Evolutionary conservation across 2,797 vertebrate species (phyloP).

Genomic region (Molossus alvarezi): DNA sequence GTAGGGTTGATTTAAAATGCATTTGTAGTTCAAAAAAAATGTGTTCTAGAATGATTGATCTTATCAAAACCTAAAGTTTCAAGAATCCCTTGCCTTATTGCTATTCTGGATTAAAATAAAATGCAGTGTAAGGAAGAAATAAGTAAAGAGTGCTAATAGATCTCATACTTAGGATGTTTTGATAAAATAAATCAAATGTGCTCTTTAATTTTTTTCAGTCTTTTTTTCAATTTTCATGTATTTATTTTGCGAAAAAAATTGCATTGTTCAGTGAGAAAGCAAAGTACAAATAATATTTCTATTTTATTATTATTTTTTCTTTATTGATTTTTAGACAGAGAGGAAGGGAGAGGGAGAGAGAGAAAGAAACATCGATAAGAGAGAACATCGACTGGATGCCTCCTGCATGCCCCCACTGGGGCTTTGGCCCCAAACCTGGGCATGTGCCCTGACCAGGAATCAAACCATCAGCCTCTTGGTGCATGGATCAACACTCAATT

Average conservation of each 20-base stretch:
- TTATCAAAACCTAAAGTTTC: not conserved
- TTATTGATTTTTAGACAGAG: too few relatives aligned
- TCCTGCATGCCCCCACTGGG: too few relatives aligned
- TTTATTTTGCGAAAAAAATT: conserved; percentile 36
- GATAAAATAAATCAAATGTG: conserved; percentile 31
- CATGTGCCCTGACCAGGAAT: too few relatives aligned
- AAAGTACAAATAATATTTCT: not conserved
- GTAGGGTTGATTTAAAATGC: not conserved
- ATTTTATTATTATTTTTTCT: too few relatives aligned
- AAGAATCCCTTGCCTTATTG: not conserved
- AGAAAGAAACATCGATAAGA: too few relatives aligned
- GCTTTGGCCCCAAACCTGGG: too few relatives aligned
- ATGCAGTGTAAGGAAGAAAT: not conserved
- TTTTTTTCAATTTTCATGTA: not conserved
- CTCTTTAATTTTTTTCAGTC: not conserved
- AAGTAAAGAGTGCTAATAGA: not conserved
- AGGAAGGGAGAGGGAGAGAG: too few relatives aligned
- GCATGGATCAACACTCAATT: too few relatives aligned
- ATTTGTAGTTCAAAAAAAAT: not conserved
- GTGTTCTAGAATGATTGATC: not conserved
- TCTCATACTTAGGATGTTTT: not conserved
- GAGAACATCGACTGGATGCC: too few relatives aligned
- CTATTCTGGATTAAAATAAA: not conserved
- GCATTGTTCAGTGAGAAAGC: not conserved
- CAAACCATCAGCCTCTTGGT: too few relatives aligned